Conservation (phyloP, 2,113 vertebrate genomes). For the Potamarius usumacintae region DNA sequence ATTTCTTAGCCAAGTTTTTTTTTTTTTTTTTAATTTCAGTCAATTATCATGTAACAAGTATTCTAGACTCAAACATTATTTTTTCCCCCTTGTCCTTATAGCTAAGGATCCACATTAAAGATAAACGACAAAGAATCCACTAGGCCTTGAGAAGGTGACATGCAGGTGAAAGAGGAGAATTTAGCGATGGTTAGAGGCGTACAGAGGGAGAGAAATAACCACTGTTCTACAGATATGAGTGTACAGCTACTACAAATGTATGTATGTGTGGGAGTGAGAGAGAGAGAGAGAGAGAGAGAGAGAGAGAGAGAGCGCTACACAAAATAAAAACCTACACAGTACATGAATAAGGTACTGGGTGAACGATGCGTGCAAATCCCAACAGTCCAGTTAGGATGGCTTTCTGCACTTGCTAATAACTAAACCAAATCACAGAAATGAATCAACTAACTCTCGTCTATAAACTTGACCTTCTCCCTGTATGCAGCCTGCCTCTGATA, state of each 20-base stretch:
- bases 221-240: constrained; percentile 23
- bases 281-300: too few relatives aligned
- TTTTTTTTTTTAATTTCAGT: background rate
- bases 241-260: background rate
- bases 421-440: constrained; percentile 11
- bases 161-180: constrained; percentile 31
- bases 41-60: background rate
- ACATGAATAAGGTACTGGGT: background rate
- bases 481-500: constrained; percentile 59
- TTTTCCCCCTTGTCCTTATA: background rate
- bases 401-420: background rate
- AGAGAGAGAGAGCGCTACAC: too few relatives aligned
- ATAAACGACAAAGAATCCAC: constrained; percentile 31
- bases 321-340: background rate
- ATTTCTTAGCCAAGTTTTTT: background rate
- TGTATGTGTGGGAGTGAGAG: background rate
- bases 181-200: constrained; percentile 29
- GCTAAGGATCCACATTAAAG: constrained; percentile 5
- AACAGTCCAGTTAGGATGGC: background rate
- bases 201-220: constrained; percentile 1
- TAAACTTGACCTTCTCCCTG: constrained; percentile 66
- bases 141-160: constrained; percentile 21
- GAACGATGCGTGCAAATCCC: background rate
- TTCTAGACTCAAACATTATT: background rate
- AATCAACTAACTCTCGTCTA: background rate